These are phyloP conservation scores for Podargus strigoides DNA, from an alignment of 2,797 vertebrate species.

Conservation along the genomic window DNA sequence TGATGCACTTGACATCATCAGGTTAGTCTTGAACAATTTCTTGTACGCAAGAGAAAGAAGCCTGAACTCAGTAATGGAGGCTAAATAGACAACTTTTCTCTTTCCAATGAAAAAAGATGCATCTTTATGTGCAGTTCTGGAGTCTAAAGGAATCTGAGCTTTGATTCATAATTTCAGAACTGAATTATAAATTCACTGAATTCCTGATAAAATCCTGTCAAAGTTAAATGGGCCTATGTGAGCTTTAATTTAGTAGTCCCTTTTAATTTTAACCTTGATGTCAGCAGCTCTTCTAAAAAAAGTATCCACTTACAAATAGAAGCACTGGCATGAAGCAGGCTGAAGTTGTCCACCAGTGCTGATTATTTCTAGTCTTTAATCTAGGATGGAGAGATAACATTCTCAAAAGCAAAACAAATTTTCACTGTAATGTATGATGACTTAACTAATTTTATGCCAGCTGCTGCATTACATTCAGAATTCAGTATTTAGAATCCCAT, in stretches of 20 bases:
- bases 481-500: not conserved
- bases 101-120: not conserved
- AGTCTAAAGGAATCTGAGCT: not conserved
- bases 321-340: not conserved
- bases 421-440: not conserved
- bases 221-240: not conserved
- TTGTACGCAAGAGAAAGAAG: rapidly evolving
- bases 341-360: not conserved
- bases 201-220: not conserved
- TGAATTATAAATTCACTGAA: not conserved
- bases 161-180: not conserved
- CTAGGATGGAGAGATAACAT: not conserved
- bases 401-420: not conserved
- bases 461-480: not conserved
- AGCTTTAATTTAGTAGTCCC: not conserved
- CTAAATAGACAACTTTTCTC: not conserved
- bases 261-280: not conserved
- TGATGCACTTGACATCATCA: rapidly evolving
- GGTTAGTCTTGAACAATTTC: too few relatives aligned
- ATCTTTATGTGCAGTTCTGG: not conserved
- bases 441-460: not conserved
- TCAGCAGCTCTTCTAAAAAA: not conserved
- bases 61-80: rapidly evolving
- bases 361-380: not conserved
- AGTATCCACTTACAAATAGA: not conserved